Evolutionary conservation across 2,888 invertebrate species (phyloP), one percentile per base, ranked within the genome.

Genomic region (Pseudococcus viburni): DNA sequence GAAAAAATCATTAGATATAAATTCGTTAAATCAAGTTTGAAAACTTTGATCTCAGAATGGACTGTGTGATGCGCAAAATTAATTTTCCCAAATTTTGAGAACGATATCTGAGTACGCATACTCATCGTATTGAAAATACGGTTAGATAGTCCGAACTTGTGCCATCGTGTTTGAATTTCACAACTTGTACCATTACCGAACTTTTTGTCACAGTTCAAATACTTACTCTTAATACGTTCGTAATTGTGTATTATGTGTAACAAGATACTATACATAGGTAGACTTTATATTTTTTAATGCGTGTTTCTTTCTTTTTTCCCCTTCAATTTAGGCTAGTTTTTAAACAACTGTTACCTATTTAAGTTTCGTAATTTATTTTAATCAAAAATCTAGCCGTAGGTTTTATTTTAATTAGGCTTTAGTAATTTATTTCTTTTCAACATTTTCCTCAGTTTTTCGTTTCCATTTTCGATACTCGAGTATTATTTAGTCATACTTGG

Each of bases 21-120:
- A 77, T 77, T 39, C 77, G 39, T 42, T 42, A 42, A 77, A 77
- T 77, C 77, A 77, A 77, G 77, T 77, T 77, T 77, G 77, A 77
- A 77, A 77, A 55, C 42, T 39, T 77, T 77, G 77, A 77, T 77
- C 77, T 77, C 77, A 77, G 39, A 33, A 77, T 15, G 77, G 77
- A 77, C 39, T 77, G 42, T 77, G 77, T n/a, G 55, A 39, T 9
- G 77, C 8, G 77, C 42, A 77, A 77, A 77, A 39, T 39, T 77
- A 77, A 42, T 42, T 77, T 77, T 39, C 1, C 26, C 26, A 2
- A n/a, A 77, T 17, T 77, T 7, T 42, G 17, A 68, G 11, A 22
- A 68, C 68, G 68, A 68, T 68, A 55, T 55, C n/a, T n/a, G n/a
- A 55, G 55, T 55, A n/a, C n/a, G n/a, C 17, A 17, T 55, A n/a